Evolutionary conservation across 2,888 invertebrate species (phyloP).

Genomic region (Sicus ferrugineus): DNA sequence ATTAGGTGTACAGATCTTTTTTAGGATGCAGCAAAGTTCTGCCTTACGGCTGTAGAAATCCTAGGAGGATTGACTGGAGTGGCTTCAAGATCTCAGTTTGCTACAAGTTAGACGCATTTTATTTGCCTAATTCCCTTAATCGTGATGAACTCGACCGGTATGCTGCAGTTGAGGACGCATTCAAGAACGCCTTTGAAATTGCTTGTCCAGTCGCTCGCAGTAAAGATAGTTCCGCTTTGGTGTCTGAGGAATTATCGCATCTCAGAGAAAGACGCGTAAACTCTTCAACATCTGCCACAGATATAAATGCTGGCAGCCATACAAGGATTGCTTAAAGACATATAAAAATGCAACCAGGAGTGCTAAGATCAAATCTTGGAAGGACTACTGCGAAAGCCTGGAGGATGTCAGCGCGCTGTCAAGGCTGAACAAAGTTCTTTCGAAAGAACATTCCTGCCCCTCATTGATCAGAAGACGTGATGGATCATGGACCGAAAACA

Average conservation of each 20-base stretch:
- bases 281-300: not conserved
- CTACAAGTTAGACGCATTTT: too few relatives aligned
- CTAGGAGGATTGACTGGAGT: too few relatives aligned
- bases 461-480: not conserved
- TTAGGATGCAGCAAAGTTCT: too few relatives aligned
- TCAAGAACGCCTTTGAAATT: not conserved
- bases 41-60: too few relatives aligned
- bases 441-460: not conserved
- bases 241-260: not conserved
- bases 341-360: not conserved
- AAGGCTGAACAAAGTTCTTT: not conserved
- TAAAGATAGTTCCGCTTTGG: not conserved
- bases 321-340: not conserved
- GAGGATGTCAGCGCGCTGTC: not conserved
- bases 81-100: too few relatives aligned
- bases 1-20: too few relatives aligned
- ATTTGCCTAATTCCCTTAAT: too few relatives aligned
- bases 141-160: not conserved
- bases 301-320: not conserved
- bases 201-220: not conserved
- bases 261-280: not conserved
- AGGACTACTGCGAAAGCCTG: not conserved
- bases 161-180: not conserved
- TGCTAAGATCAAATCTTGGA: not conserved
- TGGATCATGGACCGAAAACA: not conserved